Evolutionary conservation across 2,797 vertebrate species (phyloP), one percentile per base, ranked within the genome.

Genomic region (Huso huso): DNA sequence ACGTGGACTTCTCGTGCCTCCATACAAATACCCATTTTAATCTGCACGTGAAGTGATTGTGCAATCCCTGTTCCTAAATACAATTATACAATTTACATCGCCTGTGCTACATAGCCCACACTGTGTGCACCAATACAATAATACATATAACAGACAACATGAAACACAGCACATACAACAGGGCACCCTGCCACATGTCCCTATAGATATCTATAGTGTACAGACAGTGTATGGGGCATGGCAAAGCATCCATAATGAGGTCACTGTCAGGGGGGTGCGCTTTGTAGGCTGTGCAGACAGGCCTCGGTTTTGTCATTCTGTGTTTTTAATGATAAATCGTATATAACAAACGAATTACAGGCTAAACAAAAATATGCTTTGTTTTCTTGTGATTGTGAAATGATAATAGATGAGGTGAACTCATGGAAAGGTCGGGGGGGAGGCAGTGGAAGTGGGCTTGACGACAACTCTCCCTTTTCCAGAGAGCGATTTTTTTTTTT

Each of bases 301-400:
- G 13, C 62, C 37, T 18, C 8, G 7, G 7, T 13, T 68, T 51
- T 64, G 62, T 62, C n/a, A 65, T 62, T 64, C 48, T 62, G 58
- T 50, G 15, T 37, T 51, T 51, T 60, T 48, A 50, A 18, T 59
- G 59, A 59, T 57, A 58, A 64, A 57, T 61, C 57, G 10, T 63
- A 71, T 37, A 11, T 62, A 68, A 66, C 58, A 51, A 69, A 63
- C 49, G 37, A 66, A 61, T 68, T 61, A 61, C 64, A 52, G 59
- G 52, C 11, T 64, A 64, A 63, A 48, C 66, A 61, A 66, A 68
- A 23, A 61, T 58, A 61, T 62, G 58, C 66, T 67, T 67, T 67
- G 66, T 61, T 67, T 66, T 48, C 62, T 68, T 61, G 58, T 48
- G 53, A 59, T 71, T 65, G 49, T 60, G 66, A 65, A 49, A 52